Base-by-base conservation (phyloP, 2,888 invertebrate genomes). In the Scrobipalpa costella region DNA sequence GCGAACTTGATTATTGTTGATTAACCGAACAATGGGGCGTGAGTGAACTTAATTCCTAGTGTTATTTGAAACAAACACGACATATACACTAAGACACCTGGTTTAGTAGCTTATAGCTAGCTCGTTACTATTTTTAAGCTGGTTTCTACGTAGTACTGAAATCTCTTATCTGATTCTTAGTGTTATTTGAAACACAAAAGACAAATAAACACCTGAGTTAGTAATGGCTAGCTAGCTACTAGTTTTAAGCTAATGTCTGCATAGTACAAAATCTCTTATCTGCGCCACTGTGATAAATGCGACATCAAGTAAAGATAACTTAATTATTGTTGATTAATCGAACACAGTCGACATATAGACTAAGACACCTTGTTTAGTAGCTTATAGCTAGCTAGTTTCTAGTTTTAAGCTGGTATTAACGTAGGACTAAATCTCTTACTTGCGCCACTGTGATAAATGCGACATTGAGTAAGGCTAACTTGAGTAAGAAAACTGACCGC, bases 1-100 rank as follows among this genome's bases (percentile, higher is more conserved):
- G n/a, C 33, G 47, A 60, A 60, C 44, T 60, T 38, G 47, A 60
- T 60, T 60, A 60, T 34, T n/a, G 60, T 60, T 60, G 60, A 60
- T 60, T 60, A 60, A 60, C 60, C 27, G 33, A 49, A 60, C 60
- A 49, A 49, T 27, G 27, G 15, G 15, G 44, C 47, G 60, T 33
- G 33, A 33, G 33, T 21, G 27, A 60, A 60, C 60, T 60, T 15
- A 47, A 60, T 60, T 47, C 47, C 49, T 60, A 21, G 21, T 21
- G 33, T 27, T 55, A n/a, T 13, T 11, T 33, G 27, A 15, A 17
- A 15, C 17, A 19, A 11, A 17, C 17, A 17, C 1, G 1, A 7
- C 19, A n/a, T n/a, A n/a, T n/a, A n/a, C n/a, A n/a, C n/a, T n/a
- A n/a, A n/a, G n/a, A n/a, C n/a, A n/a, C n/a, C n/a, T n/a, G n/a